Conservation (phyloP, 2,888 invertebrate genomes). For the Eristalis intricaria region DNA sequence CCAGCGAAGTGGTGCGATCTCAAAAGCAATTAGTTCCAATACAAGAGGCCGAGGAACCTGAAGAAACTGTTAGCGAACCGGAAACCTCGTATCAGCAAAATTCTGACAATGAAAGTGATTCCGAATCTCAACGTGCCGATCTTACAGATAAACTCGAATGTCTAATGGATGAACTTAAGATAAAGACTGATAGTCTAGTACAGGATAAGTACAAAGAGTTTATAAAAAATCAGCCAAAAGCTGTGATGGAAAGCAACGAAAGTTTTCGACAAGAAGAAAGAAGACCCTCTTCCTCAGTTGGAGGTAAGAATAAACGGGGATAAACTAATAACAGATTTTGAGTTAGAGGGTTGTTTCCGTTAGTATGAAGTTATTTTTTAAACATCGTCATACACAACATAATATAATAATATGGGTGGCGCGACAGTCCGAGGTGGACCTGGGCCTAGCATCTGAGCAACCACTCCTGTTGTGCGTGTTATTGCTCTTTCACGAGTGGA, state of each 20-base stretch:
- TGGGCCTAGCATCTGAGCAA: too few relatives aligned
- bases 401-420: too few relatives aligned
- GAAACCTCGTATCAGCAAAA: slow-evolving; percentile 82
- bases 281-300: slow-evolving; percentile 65
- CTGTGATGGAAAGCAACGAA: slow-evolving; percentile 80
- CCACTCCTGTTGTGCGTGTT: too few relatives aligned
- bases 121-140: slow-evolving; percentile 84
- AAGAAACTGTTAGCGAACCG: slow-evolving; percentile 85
- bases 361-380: background rate
- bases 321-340: background rate
- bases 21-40: slow-evolving; percentile 80
- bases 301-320: slow-evolving; percentile 49
- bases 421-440: too few relatives aligned
- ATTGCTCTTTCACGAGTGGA: too few relatives aligned
- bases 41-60: slow-evolving; percentile 84
- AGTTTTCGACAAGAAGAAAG: slow-evolving; percentile 75
- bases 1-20: slow-evolving; percentile 78
- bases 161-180: slow-evolving; percentile 87
- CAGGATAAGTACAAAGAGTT: slow-evolving; percentile 85
- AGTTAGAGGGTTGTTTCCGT: background rate
- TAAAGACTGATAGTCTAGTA: slow-evolving; percentile 87
- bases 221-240: slow-evolving; percentile 81
- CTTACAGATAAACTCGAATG: slow-evolving; percentile 88
- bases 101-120: slow-evolving; percentile 81
- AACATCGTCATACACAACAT: too few relatives aligned